A percentile compares a stretch with the other conserved stretches of the same genome.
Evolutionary conservation across 2,797 vertebrate species (phyloP).

Genomic region (Eleutherodactylus coqui): DNA sequence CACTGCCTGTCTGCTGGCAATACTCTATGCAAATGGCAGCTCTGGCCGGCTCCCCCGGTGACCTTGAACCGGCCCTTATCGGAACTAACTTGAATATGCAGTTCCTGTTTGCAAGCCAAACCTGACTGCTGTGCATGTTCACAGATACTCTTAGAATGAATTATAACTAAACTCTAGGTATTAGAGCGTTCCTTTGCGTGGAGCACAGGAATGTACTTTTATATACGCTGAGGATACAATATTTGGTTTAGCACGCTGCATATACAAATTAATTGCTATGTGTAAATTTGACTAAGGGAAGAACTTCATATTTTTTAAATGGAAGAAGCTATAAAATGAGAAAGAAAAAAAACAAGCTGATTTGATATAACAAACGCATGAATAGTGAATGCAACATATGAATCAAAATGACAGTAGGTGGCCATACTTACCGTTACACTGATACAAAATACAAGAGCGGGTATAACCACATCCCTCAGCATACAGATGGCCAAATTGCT

Average conservation of each 20-base stretch:
- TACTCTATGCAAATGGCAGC: constrained; percentile 84
- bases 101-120: constrained; percentile 70
- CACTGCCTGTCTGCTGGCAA: constrained; percentile 79
- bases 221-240: background rate
- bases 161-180: background rate
- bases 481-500: too few species aligned
- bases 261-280: background rate
- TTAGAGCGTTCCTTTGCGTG: background rate
- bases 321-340: background rate
- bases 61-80: constrained; percentile 94
- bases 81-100: constrained; percentile 84
- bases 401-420: too few species aligned
- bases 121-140: constrained; percentile 50
- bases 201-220: background rate
- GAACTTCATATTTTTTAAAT: background rate
- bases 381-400: too few species aligned
- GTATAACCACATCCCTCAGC: too few species aligned
- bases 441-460: too few species aligned
- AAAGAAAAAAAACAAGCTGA: background rate
- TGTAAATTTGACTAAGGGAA: background rate
- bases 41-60: constrained; percentile 81
- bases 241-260: background rate
- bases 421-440: too few species aligned
- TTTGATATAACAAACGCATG: background rate
- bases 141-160: background rate